These are phyloP conservation scores for Melanostoma mellinum DNA, from an alignment of 2,888 invertebrate genomes.

Conservation along the genomic window DNA sequence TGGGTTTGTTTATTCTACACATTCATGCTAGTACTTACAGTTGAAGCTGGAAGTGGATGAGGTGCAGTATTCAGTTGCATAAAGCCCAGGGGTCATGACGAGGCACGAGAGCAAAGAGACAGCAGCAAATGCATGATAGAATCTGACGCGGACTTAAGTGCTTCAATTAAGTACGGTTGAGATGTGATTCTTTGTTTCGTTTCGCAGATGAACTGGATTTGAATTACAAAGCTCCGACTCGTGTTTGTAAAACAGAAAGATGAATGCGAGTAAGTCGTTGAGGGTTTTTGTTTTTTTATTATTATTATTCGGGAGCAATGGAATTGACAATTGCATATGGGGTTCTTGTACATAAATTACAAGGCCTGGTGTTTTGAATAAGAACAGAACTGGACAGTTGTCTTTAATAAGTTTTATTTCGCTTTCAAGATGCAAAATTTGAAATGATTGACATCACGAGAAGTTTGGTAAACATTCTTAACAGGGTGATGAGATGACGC, in stretches of 20 bases:
- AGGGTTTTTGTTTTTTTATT: neutral
- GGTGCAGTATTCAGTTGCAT: conserved; percentile 30
- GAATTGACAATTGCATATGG: conserved; percentile 40
- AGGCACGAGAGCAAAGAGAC: conserved; percentile 10
- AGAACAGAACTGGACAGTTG: neutral
- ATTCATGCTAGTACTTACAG: conserved; percentile 39
- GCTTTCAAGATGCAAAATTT: neutral
- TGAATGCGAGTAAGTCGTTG: neutral
- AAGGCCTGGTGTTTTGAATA: conserved; percentile 16
- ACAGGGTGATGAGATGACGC: too few species aligned
- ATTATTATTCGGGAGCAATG: neutral
- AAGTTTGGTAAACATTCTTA: too few species aligned
- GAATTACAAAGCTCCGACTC: conserved; percentile 17
- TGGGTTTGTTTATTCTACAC: conserved; percentile 2
- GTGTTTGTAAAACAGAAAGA: conserved; percentile 3
- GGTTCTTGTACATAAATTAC: conserved; percentile 41
- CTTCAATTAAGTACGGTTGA: conserved; percentile 60
- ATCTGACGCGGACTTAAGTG: conserved; percentile 54
- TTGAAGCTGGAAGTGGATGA: neutral
- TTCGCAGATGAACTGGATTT: conserved; percentile 50
- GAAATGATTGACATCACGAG: too few species aligned
- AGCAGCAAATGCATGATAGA: conserved; percentile 13
- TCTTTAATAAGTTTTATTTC: neutral
- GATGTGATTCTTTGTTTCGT: conserved; percentile 33
- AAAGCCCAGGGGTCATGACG: conserved; percentile 34